Conservation (phyloP, 2,113 vertebrate genomes). For the Tichodroma muraria region DNA sequence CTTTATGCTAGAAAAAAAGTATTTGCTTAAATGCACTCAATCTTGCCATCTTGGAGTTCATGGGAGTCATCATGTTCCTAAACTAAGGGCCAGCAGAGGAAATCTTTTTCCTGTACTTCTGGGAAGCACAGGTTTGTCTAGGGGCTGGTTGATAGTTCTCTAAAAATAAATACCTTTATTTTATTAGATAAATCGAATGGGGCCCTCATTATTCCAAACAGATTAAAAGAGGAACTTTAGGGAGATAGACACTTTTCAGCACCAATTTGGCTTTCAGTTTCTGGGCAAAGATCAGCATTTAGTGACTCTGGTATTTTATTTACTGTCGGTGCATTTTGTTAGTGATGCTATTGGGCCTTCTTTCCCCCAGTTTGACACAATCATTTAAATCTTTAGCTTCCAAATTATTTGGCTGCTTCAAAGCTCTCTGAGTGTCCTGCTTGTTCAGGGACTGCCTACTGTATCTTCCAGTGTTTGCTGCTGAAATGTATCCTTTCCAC, state of each 20-base stretch:
- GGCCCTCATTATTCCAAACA: background rate
- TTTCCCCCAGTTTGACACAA: background rate
- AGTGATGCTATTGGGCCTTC: background rate
- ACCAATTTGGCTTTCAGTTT: background rate
- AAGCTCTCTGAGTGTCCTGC: background rate
- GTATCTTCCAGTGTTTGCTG: background rate
- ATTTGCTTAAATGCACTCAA: background rate
- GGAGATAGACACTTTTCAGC: background rate
- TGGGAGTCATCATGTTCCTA: background rate
- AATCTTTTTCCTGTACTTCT: background rate
- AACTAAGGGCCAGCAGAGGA: background rate
- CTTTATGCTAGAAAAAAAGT: background rate
- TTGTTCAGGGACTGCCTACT: background rate
- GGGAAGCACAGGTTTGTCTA: background rate
- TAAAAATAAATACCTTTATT: background rate
- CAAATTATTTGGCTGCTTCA: background rate
- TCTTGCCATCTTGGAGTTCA: background rate
- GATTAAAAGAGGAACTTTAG: background rate
- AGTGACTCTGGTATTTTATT: background rate
- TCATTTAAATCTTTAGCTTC: background rate
- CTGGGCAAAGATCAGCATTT: background rate
- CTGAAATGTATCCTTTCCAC: background rate
- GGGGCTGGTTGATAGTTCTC: background rate
- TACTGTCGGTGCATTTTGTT: background rate
- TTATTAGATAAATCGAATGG: background rate